phyloP scores from a whole-genome alignment of 2,888 invertebrate genomes.

The Meliscaeva auricollis region DNA sequence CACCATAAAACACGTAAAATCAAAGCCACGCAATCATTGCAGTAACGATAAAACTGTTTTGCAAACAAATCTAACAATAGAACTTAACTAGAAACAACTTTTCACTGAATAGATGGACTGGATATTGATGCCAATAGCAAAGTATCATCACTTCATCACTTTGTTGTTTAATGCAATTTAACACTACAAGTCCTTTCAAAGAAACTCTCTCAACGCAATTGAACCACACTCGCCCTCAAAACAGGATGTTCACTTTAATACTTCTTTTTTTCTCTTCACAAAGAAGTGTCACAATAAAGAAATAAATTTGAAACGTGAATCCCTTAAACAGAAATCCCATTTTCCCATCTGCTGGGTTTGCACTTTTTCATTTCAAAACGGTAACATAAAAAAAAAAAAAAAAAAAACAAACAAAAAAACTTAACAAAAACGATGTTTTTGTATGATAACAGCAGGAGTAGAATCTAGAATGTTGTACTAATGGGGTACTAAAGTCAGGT shows the following conservation, averaged over 20 bases:
- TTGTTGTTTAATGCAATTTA: constrained; percentile 18
- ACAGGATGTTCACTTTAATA: constrained; percentile 4
- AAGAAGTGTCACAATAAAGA: constrained; percentile 8
- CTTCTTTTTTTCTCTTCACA: not conserved
- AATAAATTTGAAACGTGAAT: constrained; percentile 26
- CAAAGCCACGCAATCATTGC: too few species aligned
- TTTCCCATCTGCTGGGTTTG: constrained; percentile 16
- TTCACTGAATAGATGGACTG: constrained; percentile 3
- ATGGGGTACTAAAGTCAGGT: constrained; percentile 28
- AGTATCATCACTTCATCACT: not conserved
- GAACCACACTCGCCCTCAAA: not conserved
- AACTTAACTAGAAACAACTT: not conserved
- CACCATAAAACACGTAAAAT: too few species aligned
- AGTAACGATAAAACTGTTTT: too few species aligned
- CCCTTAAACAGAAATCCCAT: not conserved
- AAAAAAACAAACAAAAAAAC: not conserved
- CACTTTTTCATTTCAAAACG: constrained; percentile 7
- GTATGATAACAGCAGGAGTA: not conserved
- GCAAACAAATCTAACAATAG: not conserved
- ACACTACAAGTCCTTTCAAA: not conserved
- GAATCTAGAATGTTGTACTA: not conserved
- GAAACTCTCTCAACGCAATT: not conserved
- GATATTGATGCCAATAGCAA: constrained; percentile 15
- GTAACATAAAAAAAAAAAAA: not conserved
- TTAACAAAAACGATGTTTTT: not conserved